Evolutionary conservation across 2,113 vertebrate genomes (phyloP).

Genomic region (Acinonyx jubatus): DNA sequence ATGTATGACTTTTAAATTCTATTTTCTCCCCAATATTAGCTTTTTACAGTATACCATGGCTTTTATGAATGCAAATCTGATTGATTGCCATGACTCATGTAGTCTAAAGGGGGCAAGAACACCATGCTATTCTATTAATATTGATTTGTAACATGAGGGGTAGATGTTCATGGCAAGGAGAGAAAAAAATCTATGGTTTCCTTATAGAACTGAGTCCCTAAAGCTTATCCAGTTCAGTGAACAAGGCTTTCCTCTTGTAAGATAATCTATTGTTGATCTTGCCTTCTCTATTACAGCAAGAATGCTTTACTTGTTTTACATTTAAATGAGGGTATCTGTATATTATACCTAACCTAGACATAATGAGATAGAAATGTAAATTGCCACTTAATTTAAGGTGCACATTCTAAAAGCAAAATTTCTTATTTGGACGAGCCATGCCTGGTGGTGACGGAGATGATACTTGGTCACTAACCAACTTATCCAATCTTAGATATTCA

Average conservation of each 20-base stretch:
- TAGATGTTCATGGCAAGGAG: constrained; percentile 15
- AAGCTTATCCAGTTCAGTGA: constrained; percentile 71
- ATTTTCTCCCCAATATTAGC: neutral
- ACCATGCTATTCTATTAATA: constrained; percentile 35
- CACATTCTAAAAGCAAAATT: neutral
- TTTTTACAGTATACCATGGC: constrained; percentile 2
- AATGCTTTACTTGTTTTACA: constrained; percentile 17
- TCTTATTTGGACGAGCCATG: neutral
- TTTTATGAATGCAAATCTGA: constrained; percentile 61
- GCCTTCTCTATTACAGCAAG: constrained; percentile 45
- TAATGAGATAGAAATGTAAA: neutral
- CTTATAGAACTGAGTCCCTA: constrained; percentile 66
- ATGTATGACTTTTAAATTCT: neutral
- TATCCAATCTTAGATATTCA: neutral
- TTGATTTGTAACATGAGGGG: constrained; percentile 44
- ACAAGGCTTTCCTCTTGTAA: constrained; percentile 64
- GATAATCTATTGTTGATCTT: constrained; percentile 64
- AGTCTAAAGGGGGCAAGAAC: neutral
- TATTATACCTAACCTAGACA: constrained; percentile 2
- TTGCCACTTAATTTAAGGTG: neutral
- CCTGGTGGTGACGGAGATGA: neutral
- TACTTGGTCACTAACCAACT: neutral
- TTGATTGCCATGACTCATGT: constrained; percentile 56
- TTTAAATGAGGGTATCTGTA: constrained; percentile 17
- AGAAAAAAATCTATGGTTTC: constrained; percentile 71